These are phyloP conservation scores for Drosophila setifemur DNA, from an alignment of 1,140 invertebrate species.

Conservation along the genomic window DNA sequence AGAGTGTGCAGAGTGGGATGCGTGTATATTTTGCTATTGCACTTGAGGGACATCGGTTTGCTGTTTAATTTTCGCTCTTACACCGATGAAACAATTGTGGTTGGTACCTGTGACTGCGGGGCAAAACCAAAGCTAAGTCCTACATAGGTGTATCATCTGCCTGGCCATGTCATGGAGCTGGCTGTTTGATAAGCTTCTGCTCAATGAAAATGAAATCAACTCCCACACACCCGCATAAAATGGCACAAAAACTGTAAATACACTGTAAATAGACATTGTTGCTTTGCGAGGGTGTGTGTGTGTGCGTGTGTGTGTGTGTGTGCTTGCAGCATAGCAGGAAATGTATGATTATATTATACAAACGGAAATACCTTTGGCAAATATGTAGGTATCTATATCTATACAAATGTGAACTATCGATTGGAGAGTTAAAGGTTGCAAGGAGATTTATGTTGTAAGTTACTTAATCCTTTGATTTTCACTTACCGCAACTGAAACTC, in stretches of 20 bases:
- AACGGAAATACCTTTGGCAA: slow-evolving; percentile 32
- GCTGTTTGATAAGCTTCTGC: slow-evolving; percentile 17
- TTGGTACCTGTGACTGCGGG: background rate
- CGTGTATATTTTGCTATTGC: slow-evolving; percentile 23
- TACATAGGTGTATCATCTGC: slow-evolving; percentile 10
- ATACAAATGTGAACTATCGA: slow-evolving; percentile 45
- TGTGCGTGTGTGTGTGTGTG: background rate
- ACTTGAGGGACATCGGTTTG: slow-evolving; percentile 63
- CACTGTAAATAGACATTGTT: background rate
- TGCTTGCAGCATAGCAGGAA: background rate
- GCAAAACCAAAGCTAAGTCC: background rate
- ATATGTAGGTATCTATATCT: slow-evolving; percentile 41
- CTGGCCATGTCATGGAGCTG: slow-evolving; percentile 4
- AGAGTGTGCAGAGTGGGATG: background rate
- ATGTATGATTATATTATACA: slow-evolving; percentile 16
- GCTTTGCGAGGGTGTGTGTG: slow-evolving; percentile 5
- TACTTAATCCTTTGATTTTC: background rate
- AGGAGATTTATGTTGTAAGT: background rate
- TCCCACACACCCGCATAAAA: slow-evolving; percentile 16
- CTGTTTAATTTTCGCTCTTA: slow-evolving; percentile 62
- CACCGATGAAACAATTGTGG: slow-evolving; percentile 59
- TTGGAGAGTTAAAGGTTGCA: background rate
- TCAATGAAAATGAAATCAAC: slow-evolving; percentile 54
- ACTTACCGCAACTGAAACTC: slow-evolving; percentile 22
- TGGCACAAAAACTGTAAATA: slow-evolving; percentile 41